These are phyloP conservation scores for Podilymbus podiceps DNA, from an alignment of 2,113 vertebrate species.

Conservation along the genomic window DNA sequence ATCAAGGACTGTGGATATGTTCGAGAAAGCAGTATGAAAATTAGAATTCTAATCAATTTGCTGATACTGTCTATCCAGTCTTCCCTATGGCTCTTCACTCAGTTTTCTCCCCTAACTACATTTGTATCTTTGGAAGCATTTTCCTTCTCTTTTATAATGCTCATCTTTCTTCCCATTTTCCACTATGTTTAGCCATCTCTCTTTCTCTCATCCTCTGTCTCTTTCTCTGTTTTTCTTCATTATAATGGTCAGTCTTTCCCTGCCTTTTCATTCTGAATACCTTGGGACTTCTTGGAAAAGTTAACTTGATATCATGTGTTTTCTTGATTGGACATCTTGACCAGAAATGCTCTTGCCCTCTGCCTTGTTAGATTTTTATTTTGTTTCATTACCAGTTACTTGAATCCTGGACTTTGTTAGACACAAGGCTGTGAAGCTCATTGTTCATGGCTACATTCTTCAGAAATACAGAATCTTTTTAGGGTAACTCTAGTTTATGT, in stretches of 20 bases:
- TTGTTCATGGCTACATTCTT: neutral
- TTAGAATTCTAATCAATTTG: neutral
- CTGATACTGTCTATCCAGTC: neutral
- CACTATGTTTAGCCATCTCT: rapidly evolving
- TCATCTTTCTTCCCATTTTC: neutral
- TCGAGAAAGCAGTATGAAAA: neutral
- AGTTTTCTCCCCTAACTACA: neutral
- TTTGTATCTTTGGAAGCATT: neutral
- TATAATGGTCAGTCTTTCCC: neutral
- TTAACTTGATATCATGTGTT: neutral
- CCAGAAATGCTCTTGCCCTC: neutral
- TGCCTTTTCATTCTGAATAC: neutral
- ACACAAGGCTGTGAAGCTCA: neutral
- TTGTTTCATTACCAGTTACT: neutral
- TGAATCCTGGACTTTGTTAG: neutral
- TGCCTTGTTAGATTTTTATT: neutral
- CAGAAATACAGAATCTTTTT: neutral
- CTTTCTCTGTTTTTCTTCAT: neutral
- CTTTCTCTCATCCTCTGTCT: neutral
- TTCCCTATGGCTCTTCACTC: neutral
- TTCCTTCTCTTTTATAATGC: neutral
- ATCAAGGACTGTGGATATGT: neutral
- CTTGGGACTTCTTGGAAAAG: neutral
- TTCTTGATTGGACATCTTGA: neutral
- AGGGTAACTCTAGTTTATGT: neutral